Evolutionary conservation across 2,888 invertebrate species (phyloP).

Genomic region (Gymnosoma rotundatum): DNA sequence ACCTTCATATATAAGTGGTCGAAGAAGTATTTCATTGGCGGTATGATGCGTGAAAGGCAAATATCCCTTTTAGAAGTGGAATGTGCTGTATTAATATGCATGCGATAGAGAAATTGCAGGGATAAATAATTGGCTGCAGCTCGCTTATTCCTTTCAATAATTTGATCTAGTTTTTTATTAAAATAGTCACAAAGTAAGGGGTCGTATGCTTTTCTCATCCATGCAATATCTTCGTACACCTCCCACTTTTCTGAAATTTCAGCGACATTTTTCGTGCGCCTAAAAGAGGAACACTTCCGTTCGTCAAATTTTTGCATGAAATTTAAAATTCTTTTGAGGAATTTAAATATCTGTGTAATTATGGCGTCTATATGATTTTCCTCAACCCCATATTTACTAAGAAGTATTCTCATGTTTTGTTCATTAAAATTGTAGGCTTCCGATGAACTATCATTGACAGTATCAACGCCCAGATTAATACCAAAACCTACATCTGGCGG

Average conservation of each 20-base stretch:
- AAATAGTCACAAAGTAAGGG: constrained; percentile 73
- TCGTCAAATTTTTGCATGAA: constrained; percentile 73
- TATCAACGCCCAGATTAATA: constrained; percentile 77
- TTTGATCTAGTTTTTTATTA: constrained; percentile 75
- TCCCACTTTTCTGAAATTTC: constrained; percentile 73
- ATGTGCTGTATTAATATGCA: constrained; percentile 76
- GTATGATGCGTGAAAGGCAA: constrained; percentile 72
- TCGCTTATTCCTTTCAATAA: constrained; percentile 73
- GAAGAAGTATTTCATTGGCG: constrained; percentile 71
- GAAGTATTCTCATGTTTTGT: constrained; percentile 76
- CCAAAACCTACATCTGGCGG: constrained; percentile 78
- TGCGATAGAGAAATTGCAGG: constrained; percentile 75
- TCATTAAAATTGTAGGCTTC: constrained; percentile 76
- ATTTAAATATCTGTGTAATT: constrained; percentile 50
- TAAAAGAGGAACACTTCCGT: too few relatives aligned
- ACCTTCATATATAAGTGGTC: constrained; percentile 76
- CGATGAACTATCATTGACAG: constrained; percentile 75
- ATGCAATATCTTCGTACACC: constrained; percentile 76
- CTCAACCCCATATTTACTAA: constrained; percentile 74
- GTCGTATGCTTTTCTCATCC: constrained; percentile 71
- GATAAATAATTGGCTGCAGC: constrained; percentile 80
- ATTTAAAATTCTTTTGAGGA: constrained; percentile 74
- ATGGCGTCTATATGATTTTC: constrained; percentile 70
- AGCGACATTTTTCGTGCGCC: too few relatives aligned
- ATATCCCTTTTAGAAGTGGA: constrained; percentile 74